Evolutionary conservation across 2,113 vertebrate species (phyloP), one percentile per base, ranked within the genome.

Genomic region (Potamarius usumacintae): DNA sequence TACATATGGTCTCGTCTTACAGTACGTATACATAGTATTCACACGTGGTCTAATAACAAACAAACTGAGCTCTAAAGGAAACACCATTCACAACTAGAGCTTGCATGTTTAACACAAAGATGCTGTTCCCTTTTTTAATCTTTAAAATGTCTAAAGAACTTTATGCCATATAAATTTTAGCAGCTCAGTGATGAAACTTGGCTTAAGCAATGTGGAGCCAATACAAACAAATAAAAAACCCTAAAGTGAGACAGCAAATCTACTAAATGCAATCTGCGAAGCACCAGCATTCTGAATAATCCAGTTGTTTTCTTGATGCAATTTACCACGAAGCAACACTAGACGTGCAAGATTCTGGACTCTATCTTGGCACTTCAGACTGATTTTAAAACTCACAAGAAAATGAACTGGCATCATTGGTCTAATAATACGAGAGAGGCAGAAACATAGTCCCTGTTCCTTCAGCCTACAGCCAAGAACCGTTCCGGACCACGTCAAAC

Each of bases 291-390:
- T 50, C 48, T 83, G 42, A 55, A 84, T 84, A 53, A 84, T 67
- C 63, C 65, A 84, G 82, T 84, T 84, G 82, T 84, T 71, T 84
- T 69, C 62, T 83, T 83, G 42, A 48, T 14, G 67, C 34, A 83
- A 65, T 50, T 65, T 67, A 25, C 82, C 48, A 67, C 60, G 52
- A 65, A 42, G 11, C 58, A 30, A 34, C 34, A n/a, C 15, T n/a
- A 83, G 82, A 53, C 50, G 4, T 48, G 7, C 11, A 30, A 69
- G n/a, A 53, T 69, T 83, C 63, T 53, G 63, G 82, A 27, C n/a
- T 50, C 22, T 53, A 52, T 20, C 25, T 25, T 84, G 83, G 67
- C 82, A 57, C 71, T 65, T 34, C 9, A 71, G n/a, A 72, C n/a
- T 17, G 50, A 52, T 74, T 65, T 58, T 58, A 20, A 74, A 8